Conservation (phyloP, 2,888 invertebrate genomes). For the Scaptomyza polygonia region DNA sequence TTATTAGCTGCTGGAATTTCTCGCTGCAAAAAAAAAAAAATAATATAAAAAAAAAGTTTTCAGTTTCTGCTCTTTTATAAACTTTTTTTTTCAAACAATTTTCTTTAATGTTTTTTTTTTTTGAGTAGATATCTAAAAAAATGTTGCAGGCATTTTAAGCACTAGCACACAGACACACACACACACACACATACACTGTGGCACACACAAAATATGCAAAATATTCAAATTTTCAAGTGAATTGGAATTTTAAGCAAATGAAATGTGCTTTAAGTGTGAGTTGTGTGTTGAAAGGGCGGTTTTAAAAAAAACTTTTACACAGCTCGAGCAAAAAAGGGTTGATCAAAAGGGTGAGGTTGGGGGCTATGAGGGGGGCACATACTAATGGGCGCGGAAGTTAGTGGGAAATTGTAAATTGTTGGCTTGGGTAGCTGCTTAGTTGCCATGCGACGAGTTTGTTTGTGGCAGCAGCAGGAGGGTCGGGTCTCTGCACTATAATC, state of each 20-base stretch:
- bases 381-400: slow-evolving; percentile 44
- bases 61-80: slow-evolving; percentile 26
- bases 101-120: slow-evolving; percentile 42
- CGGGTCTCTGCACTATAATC: slow-evolving; percentile 24
- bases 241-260: slow-evolving; percentile 78
- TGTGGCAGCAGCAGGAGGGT: no score
- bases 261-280: slow-evolving; percentile 61
- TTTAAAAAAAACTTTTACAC: slow-evolving; percentile 15
- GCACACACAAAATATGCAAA: slow-evolving; percentile 68
- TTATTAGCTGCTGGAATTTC: slow-evolving; percentile 74
- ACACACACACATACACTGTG: slow-evolving; percentile 13
- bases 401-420: slow-evolving; percentile 6
- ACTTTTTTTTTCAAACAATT: slow-evolving; percentile 31
- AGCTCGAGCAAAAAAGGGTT: slow-evolving; percentile 40
- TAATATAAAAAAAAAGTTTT: slow-evolving; percentile 23
- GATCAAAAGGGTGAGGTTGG: slow-evolving; percentile 9
- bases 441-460: slow-evolving; percentile 59
- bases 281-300: slow-evolving; percentile 40
- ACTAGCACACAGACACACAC: slow-evolving; percentile 14
- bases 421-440: slow-evolving; percentile 47
- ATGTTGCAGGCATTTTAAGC: slow-evolving; percentile 56
- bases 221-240: slow-evolving; percentile 77
- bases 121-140: slow-evolving; percentile 56
- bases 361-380: slow-evolving; percentile 4
- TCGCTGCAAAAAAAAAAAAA: slow-evolving; percentile 32